Conservation (phyloP, 2,113 vertebrate genomes). For the Nanorana parkeri region DNA sequence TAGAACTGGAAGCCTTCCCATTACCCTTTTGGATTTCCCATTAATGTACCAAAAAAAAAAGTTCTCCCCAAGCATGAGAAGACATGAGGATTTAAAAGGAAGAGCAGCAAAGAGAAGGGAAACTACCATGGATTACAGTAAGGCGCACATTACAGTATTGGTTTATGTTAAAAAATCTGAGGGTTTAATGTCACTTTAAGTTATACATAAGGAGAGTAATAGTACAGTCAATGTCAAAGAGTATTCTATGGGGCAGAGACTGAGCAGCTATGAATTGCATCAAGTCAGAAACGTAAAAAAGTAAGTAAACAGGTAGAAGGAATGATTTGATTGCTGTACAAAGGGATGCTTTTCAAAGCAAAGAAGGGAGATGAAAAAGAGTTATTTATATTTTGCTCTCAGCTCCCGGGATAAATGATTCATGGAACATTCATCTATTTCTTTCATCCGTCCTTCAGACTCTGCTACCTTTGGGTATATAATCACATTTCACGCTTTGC, state of each 20-base stretch:
- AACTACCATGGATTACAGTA: too few species aligned
- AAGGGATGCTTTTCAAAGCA: slow-evolving; percentile 38
- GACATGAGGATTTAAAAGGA: too few species aligned
- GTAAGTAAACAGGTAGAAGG: slow-evolving; percentile 18
- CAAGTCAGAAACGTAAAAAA: not conserved
- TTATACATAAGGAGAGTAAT: too few species aligned
- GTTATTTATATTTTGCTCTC: slow-evolving; percentile 52
- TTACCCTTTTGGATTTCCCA: too few species aligned
- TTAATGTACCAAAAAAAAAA: too few species aligned
- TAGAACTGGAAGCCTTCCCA: too few species aligned
- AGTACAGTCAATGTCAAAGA: not conserved
- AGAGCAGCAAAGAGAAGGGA: too few species aligned
- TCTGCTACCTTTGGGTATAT: slow-evolving; percentile 36
- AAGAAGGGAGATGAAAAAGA: slow-evolving; percentile 45
- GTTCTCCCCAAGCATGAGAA: too few species aligned
- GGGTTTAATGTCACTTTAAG: too few species aligned
- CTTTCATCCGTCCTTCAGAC: slow-evolving; percentile 46
- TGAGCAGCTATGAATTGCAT: not conserved
- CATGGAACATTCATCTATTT: slow-evolving; percentile 36
- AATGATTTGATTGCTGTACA: slow-evolving; percentile 10
- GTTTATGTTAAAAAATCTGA: too few species aligned
- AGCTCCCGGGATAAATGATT: slow-evolving; percentile 46
- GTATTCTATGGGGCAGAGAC: not conserved
- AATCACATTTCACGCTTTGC: slow-evolving; percentile 38
- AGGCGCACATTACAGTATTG: too few species aligned